Evolutionary conservation across 2,797 vertebrate species (phyloP).

Genomic region (Benthosema pterotum): DNA sequence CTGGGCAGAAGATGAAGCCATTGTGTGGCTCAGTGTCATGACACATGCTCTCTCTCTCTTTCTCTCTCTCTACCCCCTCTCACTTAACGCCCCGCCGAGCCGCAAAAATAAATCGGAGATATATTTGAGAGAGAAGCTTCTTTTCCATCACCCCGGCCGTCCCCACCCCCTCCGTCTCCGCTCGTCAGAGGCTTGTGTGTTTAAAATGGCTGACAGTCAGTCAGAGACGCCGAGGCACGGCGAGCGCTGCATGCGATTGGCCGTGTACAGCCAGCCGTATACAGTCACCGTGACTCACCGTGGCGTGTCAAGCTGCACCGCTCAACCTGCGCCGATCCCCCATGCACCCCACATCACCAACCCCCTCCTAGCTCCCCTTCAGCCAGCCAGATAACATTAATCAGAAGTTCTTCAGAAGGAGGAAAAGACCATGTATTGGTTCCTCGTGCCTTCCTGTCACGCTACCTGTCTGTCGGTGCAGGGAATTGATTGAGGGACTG

Average conservation of each 20-base stretch:
- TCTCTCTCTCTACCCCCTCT: background rate
- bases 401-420: conserved; percentile 33
- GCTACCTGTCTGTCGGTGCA: conserved; percentile 11
- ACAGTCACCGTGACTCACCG: conserved; percentile 34
- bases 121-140: conserved; percentile 25
- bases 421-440: conserved; percentile 24
- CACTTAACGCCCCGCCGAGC: conserved; percentile 1
- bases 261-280: conserved; percentile 14
- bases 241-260: conserved; percentile 36
- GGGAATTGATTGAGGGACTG: conserved; percentile 24
- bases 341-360: background rate
- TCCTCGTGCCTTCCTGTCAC: conserved; percentile 20
- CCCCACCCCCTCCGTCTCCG: conserved; percentile 15
- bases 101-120: conserved; percentile 32
- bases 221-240: conserved; percentile 26
- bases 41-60: conserved; percentile 13
- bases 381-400: conserved; percentile 38
- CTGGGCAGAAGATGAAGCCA: conserved; percentile 44
- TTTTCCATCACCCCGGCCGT: conserved; percentile 26
- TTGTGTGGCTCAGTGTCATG: conserved; percentile 45
- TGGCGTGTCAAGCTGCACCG: conserved; percentile 38
- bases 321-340: too few species aligned
- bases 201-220: conserved; percentile 49
- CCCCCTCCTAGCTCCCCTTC: too few species aligned
- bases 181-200: conserved; percentile 28